Evolutionary conservation across 1,140 invertebrate species (phyloP), one percentile per base, ranked within the genome.

Genomic region (Drosophila lacertosa): DNA sequence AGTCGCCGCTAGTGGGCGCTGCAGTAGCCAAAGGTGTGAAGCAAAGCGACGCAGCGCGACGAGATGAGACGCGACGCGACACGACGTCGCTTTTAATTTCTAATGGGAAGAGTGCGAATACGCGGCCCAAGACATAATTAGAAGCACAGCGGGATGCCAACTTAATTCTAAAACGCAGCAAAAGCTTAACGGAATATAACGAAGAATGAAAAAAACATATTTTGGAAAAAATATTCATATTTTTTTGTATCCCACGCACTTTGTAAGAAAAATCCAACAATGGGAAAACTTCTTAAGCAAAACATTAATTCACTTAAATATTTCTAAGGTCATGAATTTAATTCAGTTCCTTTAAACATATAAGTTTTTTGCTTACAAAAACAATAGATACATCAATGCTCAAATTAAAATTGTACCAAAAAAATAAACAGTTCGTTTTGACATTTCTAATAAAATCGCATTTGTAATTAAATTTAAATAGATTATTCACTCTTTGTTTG

Each of bases 11-110:
- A 55, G 66, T 84, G 76, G 75, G 63, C 63, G 66, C 72, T 70
- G 70, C 65, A 60, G 64, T 55, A 59, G 64, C 55, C 39, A 18
- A 62, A 77, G 66, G 74, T 77, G 74, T 71, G 44, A 64, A 74
- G 40, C 53, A 16, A 57, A 9, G 26, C 20, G 20, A 2, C 20
- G 20, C 20, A 22, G 20, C 20, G 20, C 2, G 20, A 22, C 20
- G 20, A 5, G 26, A 29, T 7, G 65, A 60, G 69, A 66, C 62
- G 55, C n/a, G 20, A 22, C 20, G 20, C 26, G 26, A 29, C 26
- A 59, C 66, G 69, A 66, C 62, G 55, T 54, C 59, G 55, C 50
- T 55, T 58, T 13, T n/a, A 10, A 18, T 22, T 45, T 48, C 35
- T 47, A 11, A 35, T 44, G 22, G 10, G 42, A 48, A 40, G 32